Conservation (phyloP, 37 sponge, comb jelly and placozoan genomes). For the Eunapius fragilis region DNA sequence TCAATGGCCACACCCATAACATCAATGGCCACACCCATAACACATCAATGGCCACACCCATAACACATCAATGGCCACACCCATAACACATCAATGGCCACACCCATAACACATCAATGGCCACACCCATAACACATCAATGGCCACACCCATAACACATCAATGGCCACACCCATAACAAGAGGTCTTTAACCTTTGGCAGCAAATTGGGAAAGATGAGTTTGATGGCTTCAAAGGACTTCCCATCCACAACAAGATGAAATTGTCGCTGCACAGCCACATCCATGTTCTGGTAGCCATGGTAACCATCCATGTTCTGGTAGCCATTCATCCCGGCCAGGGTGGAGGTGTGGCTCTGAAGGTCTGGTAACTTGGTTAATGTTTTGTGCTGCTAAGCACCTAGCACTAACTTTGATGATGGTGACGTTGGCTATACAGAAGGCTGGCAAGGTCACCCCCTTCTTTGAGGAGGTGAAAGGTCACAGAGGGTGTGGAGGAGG, state of each 20-base stretch:
- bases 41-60: neutral
- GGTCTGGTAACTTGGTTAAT: neutral
- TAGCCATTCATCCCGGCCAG: neutral
- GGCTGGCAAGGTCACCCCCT: neutral
- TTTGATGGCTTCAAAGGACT: constrained; percentile 37
- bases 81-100: neutral
- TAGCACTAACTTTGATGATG: neutral
- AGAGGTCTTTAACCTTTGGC: neutral
- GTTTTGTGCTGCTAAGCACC: neutral
- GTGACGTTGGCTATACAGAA: neutral
- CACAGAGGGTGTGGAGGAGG: neutral
- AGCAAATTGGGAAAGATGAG: constrained; percentile 18
- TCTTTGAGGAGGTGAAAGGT: constrained; percentile 41
- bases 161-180: neutral
- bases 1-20: neutral
- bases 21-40: neutral
- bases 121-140: neutral
- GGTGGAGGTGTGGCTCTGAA: neutral
- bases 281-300: neutral
- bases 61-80: neutral
- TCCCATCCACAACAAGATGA: constrained; percentile 53
- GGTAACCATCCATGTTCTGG: too few relatives aligned
- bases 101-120: neutral
- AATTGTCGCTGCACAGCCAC: neutral
- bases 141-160: neutral